Base-by-base conservation (phyloP, 1,140 invertebrate genomes). In the Rhagoletis zephyria region DNA sequence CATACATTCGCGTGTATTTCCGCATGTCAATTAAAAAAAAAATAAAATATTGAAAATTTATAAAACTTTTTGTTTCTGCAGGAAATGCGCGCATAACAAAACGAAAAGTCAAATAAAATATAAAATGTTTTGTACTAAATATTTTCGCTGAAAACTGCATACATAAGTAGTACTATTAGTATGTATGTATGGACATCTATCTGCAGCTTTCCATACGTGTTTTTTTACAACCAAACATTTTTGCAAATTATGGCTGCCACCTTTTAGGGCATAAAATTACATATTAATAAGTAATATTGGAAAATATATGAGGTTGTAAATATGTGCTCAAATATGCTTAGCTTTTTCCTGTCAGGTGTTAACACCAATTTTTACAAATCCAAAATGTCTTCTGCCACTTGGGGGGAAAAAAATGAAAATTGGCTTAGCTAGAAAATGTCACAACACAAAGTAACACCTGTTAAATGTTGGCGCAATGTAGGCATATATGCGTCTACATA, bases 271-370 rank as follows among this genome's bases (percentile, higher is more conserved):
- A 74, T 16, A 74, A 16, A 1, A 12, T 30, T 42, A 4, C 42
- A 74, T 42, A 45, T 14, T 45, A 45, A 12, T 3, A 3, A 3
- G 9, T 10, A 67, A 67, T 9, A 67, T 10, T 42, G 19, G 30
- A 30, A 40, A 42, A 30, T 67, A 67, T 65, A 40, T 65, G 19
- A 19, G 63, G 40, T 40, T 74, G 14, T 74, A 16, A 30, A 3
- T 65, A 2, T 74, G 67, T 16, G 67, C 14, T 12, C 0, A 48
- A 74, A 4, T 48, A n/a, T 2, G 67, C 42, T 74, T 45, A 2
- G 42, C 42, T 40, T 74, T 74, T 74, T 74, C 67, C 67, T 74
- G 67, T 74, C 67, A 74, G 67, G 67, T 74, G 67, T 74, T 45
- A 74, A 74, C 42, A 74, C 67, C 45, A 74, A 42, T 45, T 74